Base-by-base conservation (phyloP, 1,140 invertebrate species). In the Drosophila sp. region DNA sequence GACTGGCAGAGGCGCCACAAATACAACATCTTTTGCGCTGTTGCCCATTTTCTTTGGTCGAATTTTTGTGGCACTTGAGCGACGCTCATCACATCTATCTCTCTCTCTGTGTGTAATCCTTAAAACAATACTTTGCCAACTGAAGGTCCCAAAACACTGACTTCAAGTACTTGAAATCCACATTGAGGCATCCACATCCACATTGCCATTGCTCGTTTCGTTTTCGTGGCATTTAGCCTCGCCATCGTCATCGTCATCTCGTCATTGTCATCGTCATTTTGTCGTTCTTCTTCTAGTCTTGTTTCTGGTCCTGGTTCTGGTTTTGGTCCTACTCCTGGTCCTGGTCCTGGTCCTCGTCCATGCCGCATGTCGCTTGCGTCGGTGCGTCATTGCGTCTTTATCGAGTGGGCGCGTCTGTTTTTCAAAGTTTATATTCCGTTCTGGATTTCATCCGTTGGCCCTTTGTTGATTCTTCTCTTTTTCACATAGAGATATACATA, bases 61-160 rank as follows among this genome's bases (percentile, higher is more conserved):
- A 75, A 75, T 79, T 60, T 73, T 80, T 80, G 60, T 55, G 32
- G 63, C 72, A 72, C 66, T 70, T 80, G 77, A 66, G 55, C 67
- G 62, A 35, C 61, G 63, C 63, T 60, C 56, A 66, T 40, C 40
- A 27, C 25, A 29, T 11, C 35, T 29, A 32, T 54, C 25, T 44
- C 2, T 10, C 30, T 40, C 23, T 38, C 29, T 29, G 61, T 44
- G 55, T 65, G 75, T 72, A 60, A 72, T 79, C 66, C 82, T 86
- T 86, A 86, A 86, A 87, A 86, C 83, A 86, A 87, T 80, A 87
- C 84, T 80, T 80, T 79, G 32, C 56, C 66, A 68, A 73, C 72
- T 79, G 66, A 66, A 71, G 66, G 61, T 69, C 58, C 74, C 73
- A 84, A 78, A 80, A 78, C 86, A 82, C 73, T 70, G 60, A 58